These are phyloP conservation scores for Ctenodactylus gundi DNA, from an alignment of 2,113 vertebrate genomes.

Conservation along the genomic window DNA sequence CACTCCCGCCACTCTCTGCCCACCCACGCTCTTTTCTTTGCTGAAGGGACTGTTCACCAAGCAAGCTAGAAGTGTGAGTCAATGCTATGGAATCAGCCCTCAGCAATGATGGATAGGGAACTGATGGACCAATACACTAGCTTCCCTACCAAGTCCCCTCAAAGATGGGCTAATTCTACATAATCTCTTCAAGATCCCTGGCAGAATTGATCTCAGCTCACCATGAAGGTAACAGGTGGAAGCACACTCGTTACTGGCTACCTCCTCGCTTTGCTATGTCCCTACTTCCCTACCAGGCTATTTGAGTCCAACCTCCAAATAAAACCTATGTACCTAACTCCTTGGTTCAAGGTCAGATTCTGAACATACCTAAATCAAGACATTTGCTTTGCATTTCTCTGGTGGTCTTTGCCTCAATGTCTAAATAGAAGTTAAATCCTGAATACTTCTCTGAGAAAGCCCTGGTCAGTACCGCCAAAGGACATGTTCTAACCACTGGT, in stretches of 20 bases:
- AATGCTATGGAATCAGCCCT: neutral
- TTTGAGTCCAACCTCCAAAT: neutral
- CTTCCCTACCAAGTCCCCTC: neutral
- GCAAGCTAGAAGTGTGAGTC: neutral
- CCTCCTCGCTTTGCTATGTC: neutral
- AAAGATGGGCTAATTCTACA: neutral
- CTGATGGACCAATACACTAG: no score
- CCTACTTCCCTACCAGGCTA: neutral
- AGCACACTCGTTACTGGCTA: accelerated
- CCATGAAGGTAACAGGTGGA: no score
- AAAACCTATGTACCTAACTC: neutral
- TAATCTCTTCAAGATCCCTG: neutral
- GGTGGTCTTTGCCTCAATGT: neutral
- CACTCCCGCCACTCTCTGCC: neutral
- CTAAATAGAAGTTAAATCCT: neutral
- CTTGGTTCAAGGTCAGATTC: neutral
- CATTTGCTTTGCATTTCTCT: neutral
- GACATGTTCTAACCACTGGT: accelerated
- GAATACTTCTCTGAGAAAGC: neutral
- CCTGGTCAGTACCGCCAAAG: neutral
- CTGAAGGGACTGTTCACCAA: neutral
- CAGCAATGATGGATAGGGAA: neutral
- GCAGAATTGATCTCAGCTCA: no score
- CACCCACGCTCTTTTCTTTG: neutral
- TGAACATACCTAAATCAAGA: neutral